Conservation (phyloP, 2,888 invertebrate species). For the Euzophera pinguis region DNA sequence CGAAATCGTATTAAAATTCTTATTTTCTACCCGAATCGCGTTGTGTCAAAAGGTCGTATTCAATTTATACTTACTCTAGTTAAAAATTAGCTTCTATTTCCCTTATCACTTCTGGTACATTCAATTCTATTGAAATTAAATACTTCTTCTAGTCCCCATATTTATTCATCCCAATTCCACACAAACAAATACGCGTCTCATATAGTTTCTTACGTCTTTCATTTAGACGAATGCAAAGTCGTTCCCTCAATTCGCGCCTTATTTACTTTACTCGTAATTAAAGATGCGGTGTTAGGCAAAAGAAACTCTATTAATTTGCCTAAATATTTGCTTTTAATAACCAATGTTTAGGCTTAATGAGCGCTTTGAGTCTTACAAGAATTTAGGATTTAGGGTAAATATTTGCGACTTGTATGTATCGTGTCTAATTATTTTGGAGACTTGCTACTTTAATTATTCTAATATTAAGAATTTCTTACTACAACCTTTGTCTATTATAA, state of each 20-base stretch:
- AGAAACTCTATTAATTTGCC: constrained; percentile 73
- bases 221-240: constrained; percentile 68
- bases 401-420: not conserved
- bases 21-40: no score
- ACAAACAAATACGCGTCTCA: constrained; percentile 50
- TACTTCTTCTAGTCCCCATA: constrained; percentile 31
- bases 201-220: constrained; percentile 73
- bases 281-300: constrained; percentile 64
- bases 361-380: constrained; percentile 30
- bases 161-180: constrained; percentile 43
- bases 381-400: constrained; percentile 7
- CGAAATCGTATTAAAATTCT: no score
- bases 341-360: constrained; percentile 48
- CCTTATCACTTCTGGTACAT: constrained; percentile 1
- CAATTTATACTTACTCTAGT: not conserved
- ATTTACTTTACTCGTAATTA: constrained; percentile 69
- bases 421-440: not conserved
- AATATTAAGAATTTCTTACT: not conserved
- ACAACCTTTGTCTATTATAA: no score
- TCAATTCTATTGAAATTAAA: constrained; percentile 27
- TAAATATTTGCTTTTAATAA: constrained; percentile 74
- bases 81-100: not conserved
- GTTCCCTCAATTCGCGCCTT: constrained; percentile 64
- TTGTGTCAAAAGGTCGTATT: not conserved
- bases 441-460: not conserved